Evolutionary conservation across 2,888 invertebrate species (phyloP).

Genomic region (Caenorhabditis plicata): DNA sequence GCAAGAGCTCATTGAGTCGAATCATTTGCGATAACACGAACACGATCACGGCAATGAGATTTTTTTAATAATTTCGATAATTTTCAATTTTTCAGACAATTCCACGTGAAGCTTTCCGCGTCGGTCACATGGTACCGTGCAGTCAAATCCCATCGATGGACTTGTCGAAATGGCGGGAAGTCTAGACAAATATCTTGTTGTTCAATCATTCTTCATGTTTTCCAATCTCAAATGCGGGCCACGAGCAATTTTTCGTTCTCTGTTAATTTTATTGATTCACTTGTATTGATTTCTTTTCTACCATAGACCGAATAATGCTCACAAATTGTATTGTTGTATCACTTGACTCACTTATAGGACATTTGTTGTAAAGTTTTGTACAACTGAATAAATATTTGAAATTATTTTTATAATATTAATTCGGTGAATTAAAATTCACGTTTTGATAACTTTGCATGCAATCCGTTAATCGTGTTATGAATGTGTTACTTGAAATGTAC

Average conservation of each 20-base stretch:
- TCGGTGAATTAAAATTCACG: no score
- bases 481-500: no score
- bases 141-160: constrained; percentile 63
- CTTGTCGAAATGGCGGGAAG: constrained; percentile 59
- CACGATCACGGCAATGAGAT: constrained; percentile 66
- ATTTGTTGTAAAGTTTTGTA: no score
- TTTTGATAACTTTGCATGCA: no score
- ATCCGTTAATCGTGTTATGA: no score
- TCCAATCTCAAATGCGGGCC: neutral
- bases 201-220: constrained; percentile 5
- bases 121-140: constrained; percentile 59
- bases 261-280: no score
- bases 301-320: no score
- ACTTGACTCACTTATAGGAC: no score
- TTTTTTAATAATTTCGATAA: neutral
- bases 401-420: no score
- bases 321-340: no score
- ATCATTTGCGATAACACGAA: constrained; percentile 88
- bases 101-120: constrained; percentile 62
- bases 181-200: constrained; percentile 9
- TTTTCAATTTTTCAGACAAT: constrained; percentile 38
- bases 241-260: constrained; percentile 2
- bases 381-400: no score
- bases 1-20: constrained; percentile 82
- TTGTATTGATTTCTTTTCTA: no score